These are phyloP conservation scores for Agrilus planipennis DNA, from an alignment of 1,140 invertebrate species.

Conservation along the genomic window DNA sequence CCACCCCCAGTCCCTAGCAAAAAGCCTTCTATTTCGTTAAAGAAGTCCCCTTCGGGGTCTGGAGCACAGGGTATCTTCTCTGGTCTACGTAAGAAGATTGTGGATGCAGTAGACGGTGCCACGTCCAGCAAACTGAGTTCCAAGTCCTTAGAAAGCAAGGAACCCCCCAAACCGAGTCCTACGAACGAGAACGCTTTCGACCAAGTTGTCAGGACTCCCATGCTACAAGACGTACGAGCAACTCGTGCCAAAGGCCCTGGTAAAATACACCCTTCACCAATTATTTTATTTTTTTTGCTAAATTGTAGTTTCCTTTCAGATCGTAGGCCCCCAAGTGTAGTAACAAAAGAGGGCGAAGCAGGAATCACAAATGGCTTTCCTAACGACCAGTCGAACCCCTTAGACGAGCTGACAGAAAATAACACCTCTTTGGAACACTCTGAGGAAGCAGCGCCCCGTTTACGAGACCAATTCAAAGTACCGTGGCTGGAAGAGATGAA, in stretches of 20 bases:
- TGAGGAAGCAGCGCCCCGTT: constrained; percentile 36
- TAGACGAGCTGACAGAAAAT: constrained; percentile 15
- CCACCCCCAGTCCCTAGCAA: constrained; percentile 34
- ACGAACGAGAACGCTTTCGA: constrained; percentile 40
- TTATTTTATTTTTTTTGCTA: too few relatives aligned
- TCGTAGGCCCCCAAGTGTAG: constrained; percentile 44
- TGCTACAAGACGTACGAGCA: constrained; percentile 48
- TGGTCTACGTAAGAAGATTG: constrained; percentile 46
- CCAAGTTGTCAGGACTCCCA: constrained; percentile 45
- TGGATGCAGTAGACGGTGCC: constrained; percentile 32
- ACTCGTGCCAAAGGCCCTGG: constrained; percentile 42
- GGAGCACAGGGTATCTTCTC: constrained; percentile 41
- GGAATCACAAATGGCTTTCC: constrained; percentile 40
- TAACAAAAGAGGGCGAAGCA: constrained; percentile 33
- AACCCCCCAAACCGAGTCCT: not conserved
- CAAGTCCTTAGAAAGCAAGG: constrained; percentile 11
- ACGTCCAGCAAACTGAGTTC: constrained; percentile 20
- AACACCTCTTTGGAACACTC: not conserved
- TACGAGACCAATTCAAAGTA: constrained; percentile 46
- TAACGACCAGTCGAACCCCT: constrained; percentile 27
- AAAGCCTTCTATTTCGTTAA: constrained; percentile 48
- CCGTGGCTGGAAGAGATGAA: constrained; percentile 59
- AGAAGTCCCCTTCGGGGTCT: constrained; percentile 47
- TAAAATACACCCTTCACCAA: constrained; percentile 11
- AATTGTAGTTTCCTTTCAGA: constrained; percentile 36